A percentile compares a stretch with the other conserved stretches of the same genome.
These are phyloP conservation scores for Macropodus opercularis DNA, from an alignment of 2,797 vertebrate species.

Conservation along the genomic window DNA sequence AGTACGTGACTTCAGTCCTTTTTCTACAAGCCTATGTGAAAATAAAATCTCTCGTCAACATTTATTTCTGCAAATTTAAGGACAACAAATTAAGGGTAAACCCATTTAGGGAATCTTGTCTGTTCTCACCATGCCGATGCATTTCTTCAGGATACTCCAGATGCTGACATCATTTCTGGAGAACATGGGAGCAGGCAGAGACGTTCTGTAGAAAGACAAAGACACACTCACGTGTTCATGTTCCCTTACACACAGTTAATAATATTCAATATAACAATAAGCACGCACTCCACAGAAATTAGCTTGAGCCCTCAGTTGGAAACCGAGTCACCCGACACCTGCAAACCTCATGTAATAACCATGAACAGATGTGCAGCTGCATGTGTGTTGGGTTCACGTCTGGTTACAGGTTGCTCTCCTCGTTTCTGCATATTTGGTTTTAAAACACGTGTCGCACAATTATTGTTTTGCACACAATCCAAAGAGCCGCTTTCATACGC, in stretches of 20 bases:
- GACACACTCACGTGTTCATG: no score
- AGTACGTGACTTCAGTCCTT: background rate
- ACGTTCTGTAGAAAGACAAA: constrained; percentile 79
- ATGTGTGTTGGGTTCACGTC: constrained; percentile 1
- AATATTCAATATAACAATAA: background rate
- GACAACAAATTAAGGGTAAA: background rate
- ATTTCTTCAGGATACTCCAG: constrained; percentile 98
- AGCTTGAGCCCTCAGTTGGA: constrained; percentile 42
- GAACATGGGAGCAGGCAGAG: constrained; percentile 94
- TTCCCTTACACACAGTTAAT: no score
- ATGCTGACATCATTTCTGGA: constrained; percentile 97
- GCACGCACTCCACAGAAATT: constrained; percentile 7
- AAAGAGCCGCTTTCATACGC: background rate
- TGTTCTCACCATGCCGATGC: constrained; percentile 96
- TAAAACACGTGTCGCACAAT: background rate
- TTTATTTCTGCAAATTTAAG: background rate
- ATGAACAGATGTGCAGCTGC: constrained; percentile 44
- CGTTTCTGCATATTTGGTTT: background rate
- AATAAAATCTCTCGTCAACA: constrained; percentile 5
- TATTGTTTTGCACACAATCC: background rate
- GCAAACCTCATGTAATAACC: constrained; percentile 64
- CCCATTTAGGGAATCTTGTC: background rate
- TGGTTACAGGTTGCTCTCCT: background rate
- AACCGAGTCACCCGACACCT: constrained; percentile 69
- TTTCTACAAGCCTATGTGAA: background rate